Percentiles rank a stretch among this genome's conserved stretches.
These are phyloP conservation scores for Argyrosomus regius DNA, from an alignment of 2,797 vertebrate species.

Conservation along the genomic window DNA sequence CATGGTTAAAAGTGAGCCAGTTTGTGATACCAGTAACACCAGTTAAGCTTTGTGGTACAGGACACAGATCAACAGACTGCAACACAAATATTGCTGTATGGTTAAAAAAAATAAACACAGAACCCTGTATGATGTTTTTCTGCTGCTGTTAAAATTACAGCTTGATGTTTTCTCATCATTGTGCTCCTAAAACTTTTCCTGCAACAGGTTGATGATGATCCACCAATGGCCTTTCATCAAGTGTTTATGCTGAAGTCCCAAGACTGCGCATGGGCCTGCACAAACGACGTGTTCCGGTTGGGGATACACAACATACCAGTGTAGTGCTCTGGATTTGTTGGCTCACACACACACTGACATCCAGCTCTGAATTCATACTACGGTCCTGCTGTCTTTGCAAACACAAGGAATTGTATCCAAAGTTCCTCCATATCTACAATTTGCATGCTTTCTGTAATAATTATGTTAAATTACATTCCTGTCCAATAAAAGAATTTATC, in stretches of 20 bases:
- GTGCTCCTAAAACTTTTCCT: neutral
- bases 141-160: neutral
- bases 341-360: slow-evolving; percentile 3
- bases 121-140: neutral
- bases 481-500: slow-evolving; percentile 59
- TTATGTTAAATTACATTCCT: slow-evolving; percentile 43
- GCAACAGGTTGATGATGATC: slow-evolving; percentile 83
- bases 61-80: neutral
- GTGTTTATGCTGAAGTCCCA: slow-evolving; percentile 85
- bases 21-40: neutral
- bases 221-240: slow-evolving; percentile 87
- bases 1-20: neutral
- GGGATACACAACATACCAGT: slow-evolving; percentile 86
- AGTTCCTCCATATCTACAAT: slow-evolving; percentile 26
- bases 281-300: slow-evolving; percentile 87
- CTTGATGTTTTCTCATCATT: neutral
- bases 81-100: neutral
- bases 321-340: slow-evolving; percentile 47
- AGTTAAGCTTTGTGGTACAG: neutral
- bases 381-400: slow-evolving; percentile 8
- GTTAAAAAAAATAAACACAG: neutral
- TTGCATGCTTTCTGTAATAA: neutral
- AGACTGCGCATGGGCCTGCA: slow-evolving; percentile 83
- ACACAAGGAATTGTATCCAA: neutral
- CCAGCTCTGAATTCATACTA: slow-evolving; percentile 21